Conservation (phyloP, 1,140 invertebrate genomes). For the Paralvinella palmiformis region DNA sequence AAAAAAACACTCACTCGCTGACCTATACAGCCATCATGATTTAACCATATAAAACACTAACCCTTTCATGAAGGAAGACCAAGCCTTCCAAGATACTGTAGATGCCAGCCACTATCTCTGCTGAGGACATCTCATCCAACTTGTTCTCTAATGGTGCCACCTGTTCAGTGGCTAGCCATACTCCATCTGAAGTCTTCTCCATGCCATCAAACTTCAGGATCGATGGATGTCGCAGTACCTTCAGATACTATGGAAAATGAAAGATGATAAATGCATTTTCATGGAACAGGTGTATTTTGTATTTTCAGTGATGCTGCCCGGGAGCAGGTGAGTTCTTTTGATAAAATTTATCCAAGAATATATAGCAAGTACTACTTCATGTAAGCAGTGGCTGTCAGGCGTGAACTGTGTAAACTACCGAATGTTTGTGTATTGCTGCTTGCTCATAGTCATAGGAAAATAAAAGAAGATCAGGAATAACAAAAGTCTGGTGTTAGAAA, state of each 20-base stretch:
- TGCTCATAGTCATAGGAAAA: no score
- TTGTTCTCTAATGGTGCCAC: conserved; percentile 29
- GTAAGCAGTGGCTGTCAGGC: no score
- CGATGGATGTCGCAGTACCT: conserved; percentile 30
- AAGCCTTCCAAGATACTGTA: conserved; percentile 33
- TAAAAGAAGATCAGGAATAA: no score
- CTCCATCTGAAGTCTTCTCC: conserved; percentile 24
- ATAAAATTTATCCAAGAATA: no score
- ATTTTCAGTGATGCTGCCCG: no score
- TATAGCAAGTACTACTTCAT: no score
- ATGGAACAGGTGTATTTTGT: no score
- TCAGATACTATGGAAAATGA: conserved; percentile 26
- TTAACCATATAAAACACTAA: conserved; percentile 13
- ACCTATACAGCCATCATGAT: neutral
- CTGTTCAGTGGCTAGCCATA: conserved; percentile 33
- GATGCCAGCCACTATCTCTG: conserved; percentile 35
- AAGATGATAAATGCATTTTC: neutral
- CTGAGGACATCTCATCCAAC: conserved; percentile 23
- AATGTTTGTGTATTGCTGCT: no score
- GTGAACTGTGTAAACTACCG: no score
- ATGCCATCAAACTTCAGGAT: conserved; percentile 30
- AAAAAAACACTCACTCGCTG: neutral
- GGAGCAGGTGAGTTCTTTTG: no score
- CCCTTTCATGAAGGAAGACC: conserved; percentile 38
- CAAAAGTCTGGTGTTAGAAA: no score